Evolutionary conservation across 2,888 invertebrate species (phyloP).

Genomic region (Lasioglossum morio): DNA sequence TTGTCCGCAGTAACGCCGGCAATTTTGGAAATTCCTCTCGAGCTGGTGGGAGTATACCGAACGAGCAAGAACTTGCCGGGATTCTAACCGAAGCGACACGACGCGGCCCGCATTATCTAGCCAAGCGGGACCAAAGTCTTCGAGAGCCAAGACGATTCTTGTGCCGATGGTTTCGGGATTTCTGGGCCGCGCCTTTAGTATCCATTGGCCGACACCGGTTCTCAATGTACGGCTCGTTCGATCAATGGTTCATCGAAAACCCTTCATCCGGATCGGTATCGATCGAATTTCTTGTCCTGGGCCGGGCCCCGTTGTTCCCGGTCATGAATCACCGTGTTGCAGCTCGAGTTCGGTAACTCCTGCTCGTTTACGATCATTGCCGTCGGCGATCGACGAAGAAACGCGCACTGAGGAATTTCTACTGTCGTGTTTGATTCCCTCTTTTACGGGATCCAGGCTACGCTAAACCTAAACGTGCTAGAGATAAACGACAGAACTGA

Average conservation of each 20-base stretch:
- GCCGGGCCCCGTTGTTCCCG: constrained; percentile 33
- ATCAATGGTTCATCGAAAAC: constrained; percentile 60
- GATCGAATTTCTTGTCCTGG: constrained; percentile 60
- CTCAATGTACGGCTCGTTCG: constrained; percentile 42
- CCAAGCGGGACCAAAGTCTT: constrained; percentile 69
- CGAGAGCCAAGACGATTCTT: constrained; percentile 64
- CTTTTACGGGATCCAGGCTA: neutral
- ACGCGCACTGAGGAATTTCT: neutral
- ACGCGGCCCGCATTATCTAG: constrained; percentile 77
- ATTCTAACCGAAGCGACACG: constrained; percentile 68
- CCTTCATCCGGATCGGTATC: constrained; percentile 35
- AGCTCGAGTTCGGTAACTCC: neutral
- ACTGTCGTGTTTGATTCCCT: constrained; percentile 3
- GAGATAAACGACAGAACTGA: neutral
- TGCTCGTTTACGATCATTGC: constrained; percentile 27
- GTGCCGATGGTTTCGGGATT: constrained; percentile 56
- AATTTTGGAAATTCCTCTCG: constrained; percentile 73
- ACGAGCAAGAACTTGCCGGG: constrained; percentile 65
- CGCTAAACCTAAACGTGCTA: neutral
- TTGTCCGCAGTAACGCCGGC: constrained; percentile 71
- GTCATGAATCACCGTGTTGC: constrained; percentile 50
- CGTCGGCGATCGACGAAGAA: neutral
- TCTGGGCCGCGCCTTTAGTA: constrained; percentile 58
- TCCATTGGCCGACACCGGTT: constrained; percentile 58
- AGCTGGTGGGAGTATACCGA: constrained; percentile 48